Conservation (phyloP, 1,140 invertebrate genomes). For the Bombus ignitus region DNA sequence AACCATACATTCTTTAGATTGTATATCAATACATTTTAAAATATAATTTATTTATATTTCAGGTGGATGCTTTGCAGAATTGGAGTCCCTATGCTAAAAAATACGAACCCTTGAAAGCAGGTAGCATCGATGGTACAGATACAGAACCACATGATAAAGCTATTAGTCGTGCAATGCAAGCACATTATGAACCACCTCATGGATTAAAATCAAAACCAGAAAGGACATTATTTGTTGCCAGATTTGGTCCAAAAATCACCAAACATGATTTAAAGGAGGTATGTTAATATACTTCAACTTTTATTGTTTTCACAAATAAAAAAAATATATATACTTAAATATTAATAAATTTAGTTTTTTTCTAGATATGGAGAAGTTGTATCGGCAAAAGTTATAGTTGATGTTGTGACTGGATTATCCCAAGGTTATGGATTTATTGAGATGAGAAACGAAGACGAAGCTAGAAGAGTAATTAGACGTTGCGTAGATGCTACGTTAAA, state of each 20-base stretch:
- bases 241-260: conserved; percentile 88
- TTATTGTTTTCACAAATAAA: neutral
- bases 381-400: conserved; percentile 87
- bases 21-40: neutral
- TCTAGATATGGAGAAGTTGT: conserved; percentile 87
- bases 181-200: conserved; percentile 88
- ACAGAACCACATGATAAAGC: conserved; percentile 91
- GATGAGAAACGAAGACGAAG: conserved; percentile 86
- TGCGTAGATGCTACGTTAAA: conserved; percentile 84
- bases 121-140: conserved; percentile 94
- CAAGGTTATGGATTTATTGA: conserved; percentile 94
- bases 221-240: conserved; percentile 90
- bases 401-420: conserved; percentile 92
- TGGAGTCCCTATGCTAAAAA: conserved; percentile 83
- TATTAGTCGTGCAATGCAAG: conserved; percentile 88
- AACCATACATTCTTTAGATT: neutral
- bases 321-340: neutral
- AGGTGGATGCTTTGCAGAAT: conserved; percentile 64
- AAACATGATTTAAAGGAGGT: conserved; percentile 80
- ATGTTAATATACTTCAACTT: neutral
- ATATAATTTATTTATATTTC: neutral
- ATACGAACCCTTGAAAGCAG: conserved; percentile 88
- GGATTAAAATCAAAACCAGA: conserved; percentile 87
- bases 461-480: conserved; percentile 85
- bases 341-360: conserved; percentile 83